Evolutionary conservation across 1,140 invertebrate species (phyloP), one percentile per base, ranked within the genome.

Genomic region (Bombus terrestris): DNA sequence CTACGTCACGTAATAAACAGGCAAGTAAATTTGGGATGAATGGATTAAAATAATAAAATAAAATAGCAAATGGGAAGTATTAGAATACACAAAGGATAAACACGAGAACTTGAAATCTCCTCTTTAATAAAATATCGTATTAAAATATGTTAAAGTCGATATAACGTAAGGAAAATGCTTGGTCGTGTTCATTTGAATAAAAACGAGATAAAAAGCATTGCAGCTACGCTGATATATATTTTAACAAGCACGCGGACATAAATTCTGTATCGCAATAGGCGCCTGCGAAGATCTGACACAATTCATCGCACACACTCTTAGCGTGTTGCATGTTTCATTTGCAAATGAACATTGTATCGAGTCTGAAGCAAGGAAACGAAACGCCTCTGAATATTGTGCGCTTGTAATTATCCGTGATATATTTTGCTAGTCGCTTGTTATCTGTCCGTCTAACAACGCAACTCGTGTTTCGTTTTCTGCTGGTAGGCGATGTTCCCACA

Each of bases 341-440:
- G 39, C 69, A 43, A 73, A 43, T 62, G 69, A 81, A 81, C 66
- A 73, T 47, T 22, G 59, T 75, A 66, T 75, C 80, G 72, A 39
- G 78, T 25, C 8, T 15, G n/a, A 32, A 81, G 53, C 80, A 15
- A n/a, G 59, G 39, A 39, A n/a, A 10, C 12, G 59, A 62, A 68
- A 75, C 28, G n/a, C 41, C 41, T 25, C 39, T 47, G 32, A 64
- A 75, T 66, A n/a, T 22, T 13, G 59, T 39, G n/a, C 28, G 25
- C 43, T 83, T 83, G 73, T 76, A 83, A 76, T 83, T 74, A 68
- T 47, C 62, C 81, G n/a, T 47, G 62, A 76, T 83, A 43, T 41
- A 47, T 76, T 75, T 76, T 53, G 35, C 57, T 22, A 66, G 57
- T n/a, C 41, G 57, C 72, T 75, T 83, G 71, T 83, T 83, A 76